Base-by-base conservation (phyloP, 1,140 invertebrate genomes). In the Platorchestia sp. region DNA sequence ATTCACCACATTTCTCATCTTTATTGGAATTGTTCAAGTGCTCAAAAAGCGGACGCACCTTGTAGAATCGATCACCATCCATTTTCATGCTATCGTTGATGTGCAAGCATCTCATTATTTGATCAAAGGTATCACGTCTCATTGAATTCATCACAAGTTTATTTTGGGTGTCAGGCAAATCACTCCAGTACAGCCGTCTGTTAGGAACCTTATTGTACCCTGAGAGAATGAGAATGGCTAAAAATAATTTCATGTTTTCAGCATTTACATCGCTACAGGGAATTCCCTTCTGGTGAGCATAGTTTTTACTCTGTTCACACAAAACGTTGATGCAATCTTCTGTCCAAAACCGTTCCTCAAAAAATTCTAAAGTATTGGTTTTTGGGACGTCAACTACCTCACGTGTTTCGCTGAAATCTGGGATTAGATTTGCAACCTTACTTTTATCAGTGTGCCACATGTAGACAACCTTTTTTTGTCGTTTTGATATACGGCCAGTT, bases 101-200 rank as follows among this genome's bases (percentile, higher is more conserved):
- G 40, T 95, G 95, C 45, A 95, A 75, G 95, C 95, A 95, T 86
- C 47, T 51, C 95, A 95, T 95, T 19, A 95, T 95, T 90, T 95
- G 59, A 86, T 86, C 95, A 91, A 95, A 95, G 40, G 41, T 53
- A 51, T 93, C 95, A 51, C 95, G 89, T 95, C 95, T 95, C n/a
- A n/a, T n/a, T n/a, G n/a, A n/a, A n/a, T n/a, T n/a, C n/a, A n/a
- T n/a, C n/a, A n/a, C n/a, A n/a, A 95, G 87, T 91, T 95, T 87
- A 89, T 95, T 95, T 86, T 91, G 53, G 45, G 93, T 91, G 53
- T 95, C 95, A 95, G 89, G 86, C 42, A 89, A 95, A 14, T 95
- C 53, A 91, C 86, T 40, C 95, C 89, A 95, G 95, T 86, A 86
- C 87, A 95, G 86, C 95, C 95, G 95, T 36, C 45, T 87, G 93